Evolutionary conservation across 37 sponge, comb jelly and placozoan species (phyloP).

Genomic region (Hexactinellida sp.): DNA sequence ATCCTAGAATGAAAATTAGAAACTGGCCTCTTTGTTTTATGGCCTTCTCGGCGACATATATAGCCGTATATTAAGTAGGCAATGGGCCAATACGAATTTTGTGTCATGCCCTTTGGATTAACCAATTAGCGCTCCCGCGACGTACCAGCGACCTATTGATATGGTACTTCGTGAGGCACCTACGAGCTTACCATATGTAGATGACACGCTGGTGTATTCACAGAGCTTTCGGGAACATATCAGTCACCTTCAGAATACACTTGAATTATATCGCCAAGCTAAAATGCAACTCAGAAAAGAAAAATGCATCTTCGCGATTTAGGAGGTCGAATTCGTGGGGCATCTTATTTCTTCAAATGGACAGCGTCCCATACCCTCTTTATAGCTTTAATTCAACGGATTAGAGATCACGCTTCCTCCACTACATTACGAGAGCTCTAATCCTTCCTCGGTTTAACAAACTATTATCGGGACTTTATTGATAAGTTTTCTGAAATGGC

Average conservation of each 20-base stretch:
- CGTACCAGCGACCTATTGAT: no score
- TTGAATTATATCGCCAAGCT: neutral
- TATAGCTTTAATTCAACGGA: neutral
- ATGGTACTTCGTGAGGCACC: neutral
- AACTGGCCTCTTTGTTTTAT: no score
- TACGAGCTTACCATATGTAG: neutral
- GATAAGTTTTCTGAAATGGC: neutral
- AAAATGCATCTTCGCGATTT: no score
- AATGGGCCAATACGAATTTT: no score
- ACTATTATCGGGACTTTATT: neutral
- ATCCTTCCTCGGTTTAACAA: no score
- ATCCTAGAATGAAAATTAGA: no score
- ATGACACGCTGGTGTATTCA: neutral
- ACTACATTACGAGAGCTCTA: neutral
- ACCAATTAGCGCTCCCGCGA: neutral
- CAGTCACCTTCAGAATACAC: neutral
- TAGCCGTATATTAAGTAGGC: no score
- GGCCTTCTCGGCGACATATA: no score
- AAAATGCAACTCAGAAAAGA: neutral
- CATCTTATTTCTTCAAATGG: neutral
- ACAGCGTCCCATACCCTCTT: neutral
- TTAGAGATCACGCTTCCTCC: neutral
- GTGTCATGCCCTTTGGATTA: neutral
- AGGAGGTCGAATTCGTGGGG: neutral
- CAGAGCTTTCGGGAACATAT: neutral